Percentiles rank a stretch among this genome's conserved stretches.
Conservation (phyloP, 2,797 vertebrate species). For the Buphagus erythrorhynchus region DNA sequence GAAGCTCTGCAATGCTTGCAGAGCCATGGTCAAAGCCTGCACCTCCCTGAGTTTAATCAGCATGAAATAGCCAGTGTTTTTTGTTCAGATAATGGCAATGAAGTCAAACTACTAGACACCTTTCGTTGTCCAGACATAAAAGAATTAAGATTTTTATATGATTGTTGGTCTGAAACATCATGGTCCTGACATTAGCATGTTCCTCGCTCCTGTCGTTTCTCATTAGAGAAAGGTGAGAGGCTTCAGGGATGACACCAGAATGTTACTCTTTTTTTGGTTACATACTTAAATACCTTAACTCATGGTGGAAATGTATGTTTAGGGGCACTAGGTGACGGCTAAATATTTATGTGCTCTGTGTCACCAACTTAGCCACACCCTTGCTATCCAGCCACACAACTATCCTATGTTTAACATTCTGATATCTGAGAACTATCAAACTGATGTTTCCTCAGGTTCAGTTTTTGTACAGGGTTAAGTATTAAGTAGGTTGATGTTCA, state of each 20-base stretch:
- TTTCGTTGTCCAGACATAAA: neutral
- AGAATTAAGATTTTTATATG: neutral
- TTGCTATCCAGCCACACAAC: neutral
- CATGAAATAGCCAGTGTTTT: neutral
- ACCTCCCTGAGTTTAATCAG: neutral
- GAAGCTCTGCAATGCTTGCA: neutral
- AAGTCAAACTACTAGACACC: neutral
- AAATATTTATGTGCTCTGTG: neutral
- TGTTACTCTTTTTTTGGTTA: neutral
- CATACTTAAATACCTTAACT: neutral
- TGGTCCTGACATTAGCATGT: neutral
- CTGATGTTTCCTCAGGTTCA: neutral
- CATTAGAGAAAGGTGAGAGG: neutral
- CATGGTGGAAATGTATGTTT: neutral
- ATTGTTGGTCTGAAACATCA: neutral
- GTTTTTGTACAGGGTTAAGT: neutral
- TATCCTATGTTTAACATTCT: neutral
- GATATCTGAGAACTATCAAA: neutral
- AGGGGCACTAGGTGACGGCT: neutral
- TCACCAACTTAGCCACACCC: neutral
- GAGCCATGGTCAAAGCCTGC: neutral
- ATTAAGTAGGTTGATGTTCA: neutral
- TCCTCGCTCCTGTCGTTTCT: neutral
- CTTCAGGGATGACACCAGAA: neutral
- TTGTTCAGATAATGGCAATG: neutral